Evolutionary conservation across 2,888 invertebrate species (phyloP).

Genomic region (Caenorhabditis sp.): DNA sequence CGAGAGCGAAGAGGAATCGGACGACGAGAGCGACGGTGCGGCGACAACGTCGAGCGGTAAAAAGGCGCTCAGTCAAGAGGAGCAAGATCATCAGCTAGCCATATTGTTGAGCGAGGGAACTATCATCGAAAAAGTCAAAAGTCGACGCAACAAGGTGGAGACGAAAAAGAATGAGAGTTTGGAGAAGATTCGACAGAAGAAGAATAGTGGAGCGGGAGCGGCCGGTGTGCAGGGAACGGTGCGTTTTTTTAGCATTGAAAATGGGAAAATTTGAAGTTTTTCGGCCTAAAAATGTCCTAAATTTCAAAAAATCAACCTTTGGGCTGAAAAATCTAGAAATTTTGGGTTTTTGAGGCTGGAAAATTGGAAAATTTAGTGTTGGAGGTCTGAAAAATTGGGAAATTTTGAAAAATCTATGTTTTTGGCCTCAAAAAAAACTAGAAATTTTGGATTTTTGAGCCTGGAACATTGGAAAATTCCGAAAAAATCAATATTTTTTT

Average conservation of each 20-base stretch:
- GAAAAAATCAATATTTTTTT: not conserved
- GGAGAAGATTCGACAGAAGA: conserved; percentile 22
- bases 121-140: conserved; percentile 22
- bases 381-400: too few relatives aligned
- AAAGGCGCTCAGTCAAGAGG: conserved; percentile 27
- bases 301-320: too few relatives aligned
- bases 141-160: conserved; percentile 12
- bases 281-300: too few relatives aligned
- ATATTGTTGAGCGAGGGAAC: conserved; percentile 13
- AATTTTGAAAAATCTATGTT: not conserved
- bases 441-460: too few relatives aligned
- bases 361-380: too few relatives aligned
- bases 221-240: not conserved
- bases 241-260: conserved; percentile 2
- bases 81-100: conserved; percentile 33
- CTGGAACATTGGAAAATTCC: too few relatives aligned
- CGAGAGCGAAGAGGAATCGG: not conserved
- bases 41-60: not conserved
- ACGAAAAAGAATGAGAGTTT: conserved; percentile 7
- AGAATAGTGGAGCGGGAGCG: conserved; percentile 4
- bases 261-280: not conserved
- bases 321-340: too few relatives aligned
- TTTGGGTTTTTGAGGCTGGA: too few relatives aligned
- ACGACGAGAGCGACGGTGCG: conserved; percentile 15
- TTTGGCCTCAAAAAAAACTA: not conserved